Base-by-base conservation (phyloP, 2,888 invertebrate genomes). In the Xestia ashworthii region DNA sequence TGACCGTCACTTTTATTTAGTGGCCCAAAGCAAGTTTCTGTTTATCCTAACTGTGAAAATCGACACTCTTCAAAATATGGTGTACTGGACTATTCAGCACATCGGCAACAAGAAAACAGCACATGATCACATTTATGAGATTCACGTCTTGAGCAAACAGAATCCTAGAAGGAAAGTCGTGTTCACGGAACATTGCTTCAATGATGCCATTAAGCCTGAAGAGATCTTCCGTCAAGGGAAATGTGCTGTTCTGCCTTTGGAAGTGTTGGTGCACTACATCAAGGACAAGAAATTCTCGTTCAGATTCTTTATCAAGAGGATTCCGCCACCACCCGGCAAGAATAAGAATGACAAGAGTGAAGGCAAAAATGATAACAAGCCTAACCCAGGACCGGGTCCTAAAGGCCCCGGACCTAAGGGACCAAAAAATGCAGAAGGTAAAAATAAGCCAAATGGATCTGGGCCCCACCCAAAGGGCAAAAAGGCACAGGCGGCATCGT, bases 21-120 rank as follows among this genome's bases (percentile, higher is more conserved):
- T 92, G 14, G 75, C 92, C 12, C 94, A 94, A 81, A 93, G 91
- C 58, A 95, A 95, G 79, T 84, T 94, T 78, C 90, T 94, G 70
- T 96, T 95, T 82, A 92, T 95, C 60, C 83, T 96, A 19, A 95
- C 95, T 25, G 82, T 95, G 83, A 95, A 95, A 85, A 91, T 95
- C 22, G 95, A 95, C 74, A 94, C 94, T 22, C 83, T 93, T 68
- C 94, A 94, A 84, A 94, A 96, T 74, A 92, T 94, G 93, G 93
- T 92, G 6, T 96, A 93, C 83, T 96, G 95, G 95, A 82, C 92
- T 32, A 83, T 96, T 44, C 96, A 96, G 83, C 94, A 92, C 69
- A 95, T 96, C 58, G 96, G 96, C 41, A 92, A 93, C 64, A 95
- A 94, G 86, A 92, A 91, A 78, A 83, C 83, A 5, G 96, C 96